Base-by-base conservation (phyloP, 2,888 invertebrate species). In the Mechanitis messenoides region DNA sequence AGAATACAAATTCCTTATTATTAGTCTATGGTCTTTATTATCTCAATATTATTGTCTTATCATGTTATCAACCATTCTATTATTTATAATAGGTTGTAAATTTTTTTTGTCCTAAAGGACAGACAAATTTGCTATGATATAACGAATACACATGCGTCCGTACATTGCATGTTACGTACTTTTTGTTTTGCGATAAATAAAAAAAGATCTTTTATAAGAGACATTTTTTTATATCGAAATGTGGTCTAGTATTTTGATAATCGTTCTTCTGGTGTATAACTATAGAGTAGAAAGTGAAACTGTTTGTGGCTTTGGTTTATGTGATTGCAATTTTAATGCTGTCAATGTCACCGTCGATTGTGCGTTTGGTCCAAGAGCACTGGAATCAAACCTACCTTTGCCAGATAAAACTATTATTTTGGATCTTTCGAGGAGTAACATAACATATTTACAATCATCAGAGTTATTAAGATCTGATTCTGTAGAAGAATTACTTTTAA, bases 371-470 rank as follows among this genome's bases (percentile, higher is more conserved):
- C 56, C 59, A n/a, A 55, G 53, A n/a, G 55, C 65, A 31, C 53
- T 63, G 5, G 54, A 63, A 53, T 33, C 6, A 2, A 72, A 81
- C 38, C 73, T 74, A 53, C 67, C 71, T 0, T 57, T 87, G 6
- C 85, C 87, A 0, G 71, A 65, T 58, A 65, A 69, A 28, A 74
- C 78, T 28, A 71, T 77, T 53, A 74, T 76, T 2, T 66, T 89
- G 50, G 84, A 86, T 73, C 72, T 87, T 38, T 85, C 87, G 9
- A 74, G 75, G 6, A 83, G 77, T 64, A 80, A 84, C 61, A 70
- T 87, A 54, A 74, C 78, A 33, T 58, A 60, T 11, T 57, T 87
- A n/a, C 65, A 69, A 4, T 33, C 72, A 1, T 76, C 77, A 1
- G 65, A 62, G 6, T 62, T 84, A 46, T 65, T 86, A 0, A 66